phyloP scores from a whole-genome alignment of 1,140 invertebrate species.

The Himalopsyche phryganea region DNA sequence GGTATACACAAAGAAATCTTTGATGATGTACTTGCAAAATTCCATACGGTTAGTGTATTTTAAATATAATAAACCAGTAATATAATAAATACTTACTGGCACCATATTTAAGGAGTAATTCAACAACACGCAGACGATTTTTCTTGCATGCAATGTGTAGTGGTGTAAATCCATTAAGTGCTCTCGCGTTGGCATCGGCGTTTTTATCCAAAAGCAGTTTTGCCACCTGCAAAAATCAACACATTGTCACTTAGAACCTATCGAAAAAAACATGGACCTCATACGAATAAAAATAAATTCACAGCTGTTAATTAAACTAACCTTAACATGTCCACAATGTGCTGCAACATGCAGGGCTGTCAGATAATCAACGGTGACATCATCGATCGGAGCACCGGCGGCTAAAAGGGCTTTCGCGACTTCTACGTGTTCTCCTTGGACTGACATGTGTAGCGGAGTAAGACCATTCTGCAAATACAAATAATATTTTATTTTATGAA shows the following conservation, averaged over 20 bases:
- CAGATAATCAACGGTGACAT: slow-evolving; percentile 96
- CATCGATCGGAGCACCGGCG: slow-evolving; percentile 93
- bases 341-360: slow-evolving; percentile 97
- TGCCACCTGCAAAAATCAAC: slow-evolving; percentile 64
- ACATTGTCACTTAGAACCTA: no score
- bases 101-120: slow-evolving; percentile 92
- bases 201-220: slow-evolving; percentile 90
- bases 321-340: slow-evolving; percentile 82
- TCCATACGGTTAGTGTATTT: no score
- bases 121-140: slow-evolving; percentile 95
- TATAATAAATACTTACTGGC: slow-evolving; percentile 60
- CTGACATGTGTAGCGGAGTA: slow-evolving; percentile 88
- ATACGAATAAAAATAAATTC: no score
- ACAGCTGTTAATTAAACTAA: no score
- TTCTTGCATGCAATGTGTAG: slow-evolving; percentile 99
- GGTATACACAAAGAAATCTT: no score
- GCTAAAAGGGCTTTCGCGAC: slow-evolving; percentile 87
- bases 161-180: slow-evolving; percentile 97
- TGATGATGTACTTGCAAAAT: no score
- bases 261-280: no score
- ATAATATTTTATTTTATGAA: slow-evolving; percentile 27
- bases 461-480: slow-evolving; percentile 71
- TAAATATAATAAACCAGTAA: no score
- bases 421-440: slow-evolving; percentile 95
- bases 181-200: slow-evolving; percentile 95